A percentile compares a stretch with the other conserved stretches of the same genome.
Evolutionary conservation across 1,140 invertebrate species (phyloP).

Genomic region (Polypedilum vanderplanki): DNA sequence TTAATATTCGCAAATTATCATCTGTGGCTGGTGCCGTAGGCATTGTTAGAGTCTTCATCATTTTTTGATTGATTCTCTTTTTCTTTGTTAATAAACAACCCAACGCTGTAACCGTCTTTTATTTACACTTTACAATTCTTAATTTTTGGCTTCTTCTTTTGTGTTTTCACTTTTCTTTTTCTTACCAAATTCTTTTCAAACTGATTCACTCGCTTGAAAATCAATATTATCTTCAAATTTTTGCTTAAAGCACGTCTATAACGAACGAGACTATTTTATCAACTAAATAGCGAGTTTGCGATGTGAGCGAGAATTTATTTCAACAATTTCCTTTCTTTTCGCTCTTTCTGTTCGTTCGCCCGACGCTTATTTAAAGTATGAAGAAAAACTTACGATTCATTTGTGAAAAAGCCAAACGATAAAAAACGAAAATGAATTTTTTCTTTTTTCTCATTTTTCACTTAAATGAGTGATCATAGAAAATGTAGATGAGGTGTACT

Average conservation of each 20-base stretch:
- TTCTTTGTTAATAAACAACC: neutral
- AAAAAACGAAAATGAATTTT: neutral
- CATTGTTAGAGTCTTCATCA: constrained; percentile 9
- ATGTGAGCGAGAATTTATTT: neutral
- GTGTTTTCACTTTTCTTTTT: neutral
- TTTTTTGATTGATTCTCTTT: neutral
- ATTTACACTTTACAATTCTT: neutral
- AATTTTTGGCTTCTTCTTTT: neutral
- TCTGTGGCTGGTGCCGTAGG: neutral
- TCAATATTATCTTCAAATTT: neutral
- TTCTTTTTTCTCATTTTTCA: constrained; percentile 4
- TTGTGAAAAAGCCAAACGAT: constrained; percentile 4
- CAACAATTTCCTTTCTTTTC: neutral
- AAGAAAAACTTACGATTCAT: constrained; percentile 20
- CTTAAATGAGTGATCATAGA: neutral
- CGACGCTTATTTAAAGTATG: constrained; percentile 3
- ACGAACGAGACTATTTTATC: neutral
- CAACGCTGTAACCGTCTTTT: neutral
- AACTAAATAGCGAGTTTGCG: constrained; percentile 4
- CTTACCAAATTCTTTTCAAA: neutral
- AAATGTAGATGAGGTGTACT: neutral
- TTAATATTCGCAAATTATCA: constrained; percentile 22
- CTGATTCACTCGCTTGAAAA: constrained; percentile 1
- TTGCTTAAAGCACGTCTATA: neutral
- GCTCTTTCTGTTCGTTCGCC: neutral